Evolutionary conservation across 2,888 invertebrate genomes (phyloP), one percentile per base, ranked within the genome.

Genomic region (Rhingia campestris): DNA sequence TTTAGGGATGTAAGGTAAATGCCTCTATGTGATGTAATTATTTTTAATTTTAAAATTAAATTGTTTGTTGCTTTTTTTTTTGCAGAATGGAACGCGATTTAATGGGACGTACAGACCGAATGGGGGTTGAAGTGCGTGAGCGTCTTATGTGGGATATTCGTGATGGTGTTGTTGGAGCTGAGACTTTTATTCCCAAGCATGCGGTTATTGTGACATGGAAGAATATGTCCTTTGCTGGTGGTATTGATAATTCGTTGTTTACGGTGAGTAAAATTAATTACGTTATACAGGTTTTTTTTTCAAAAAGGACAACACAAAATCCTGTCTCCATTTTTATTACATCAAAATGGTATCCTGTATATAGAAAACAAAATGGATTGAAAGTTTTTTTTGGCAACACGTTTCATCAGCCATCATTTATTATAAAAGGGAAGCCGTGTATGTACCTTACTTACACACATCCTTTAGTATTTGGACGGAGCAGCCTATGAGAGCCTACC

Each of bases 131-230:
- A 91, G 94, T 97, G 91, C 93, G 97, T 49, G 97, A 97, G 90
- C 93, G 97, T 64, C 88, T 97, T 1, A 96, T 94, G 88, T 97
- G 97, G 97, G 97, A 98, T 89, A 95, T 98, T 76, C 94, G 97
- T 54, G 94, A 96, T 87, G 97, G 97, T 7, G 97, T 98, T 30
- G 96, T 97, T 33, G 98, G 99, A 0, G 95, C 98, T 0, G 96
- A 97, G 51, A 95, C 95, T 2, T 99, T 99, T 92, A 93, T 95
- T 86, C 98, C 99, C 0, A 97, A 98, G 89, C 98, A 98, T 89
- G 97, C 95, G 3, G 92, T 97, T 76, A 96, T 98, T 81, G 94
- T 97, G 70, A 99, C 99, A 0, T 99, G 99, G 99, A 97, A 97
- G 91, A 98, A 99, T 91, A 95, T 98, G 92, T 96, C 97, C 0